Base-by-base conservation (phyloP, 2,797 vertebrate genomes). In the Harpagifer antarcticus region DNA sequence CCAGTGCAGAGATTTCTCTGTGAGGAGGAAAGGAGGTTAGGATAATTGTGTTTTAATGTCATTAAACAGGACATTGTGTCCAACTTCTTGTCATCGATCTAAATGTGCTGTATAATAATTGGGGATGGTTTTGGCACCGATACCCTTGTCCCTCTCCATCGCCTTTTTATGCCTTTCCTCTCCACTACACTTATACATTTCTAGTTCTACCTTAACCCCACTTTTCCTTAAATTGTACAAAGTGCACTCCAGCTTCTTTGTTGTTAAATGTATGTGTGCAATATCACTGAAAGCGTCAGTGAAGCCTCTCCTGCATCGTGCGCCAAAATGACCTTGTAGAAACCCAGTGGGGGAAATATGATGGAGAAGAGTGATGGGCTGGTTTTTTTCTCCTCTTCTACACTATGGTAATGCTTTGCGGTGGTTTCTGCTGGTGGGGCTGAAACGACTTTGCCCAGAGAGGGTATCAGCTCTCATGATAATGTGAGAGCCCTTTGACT, bases 271-370 rank as follows among this genome's bases (percentile, higher is more conserved):
- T n/a, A 2, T 66, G 7, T 9, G 52, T 2, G 0, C 3, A 16
- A 14, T 1, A 1, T 13, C 2, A 8, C 20, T 9, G 0, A 1
- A 1, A 2, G 3, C 0, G 57, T 8, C 13, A 0, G 33, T 37
- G 75, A 0, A 49, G 48, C 53, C 63, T 40, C 67, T 62, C 64
- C 52, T 89, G 86, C 89, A 83, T 85, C 81, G 87, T 88, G 91
- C 86, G 88, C 61, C 83, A 80, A 77, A 83, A 88, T 94, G 94
- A 94, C 95, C 94, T 95, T 95, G 94, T 91, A 86, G 90, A 91
- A 91, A 83, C 77, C 89, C 80, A 67, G 78, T 77, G 62, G 81
- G 82, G 84, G 81, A 81, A 70, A 61, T 47, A 50, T 68, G 86
- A 83, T 68, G 66, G 83, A 72, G 86, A 59, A 58, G 53, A 84